A percentile compares a stretch with the other conserved stretches of the same genome.
These are phyloP conservation scores for Aphelinus atriplicis DNA, from an alignment of 1,140 invertebrate genomes.

Conservation along the genomic window DNA sequence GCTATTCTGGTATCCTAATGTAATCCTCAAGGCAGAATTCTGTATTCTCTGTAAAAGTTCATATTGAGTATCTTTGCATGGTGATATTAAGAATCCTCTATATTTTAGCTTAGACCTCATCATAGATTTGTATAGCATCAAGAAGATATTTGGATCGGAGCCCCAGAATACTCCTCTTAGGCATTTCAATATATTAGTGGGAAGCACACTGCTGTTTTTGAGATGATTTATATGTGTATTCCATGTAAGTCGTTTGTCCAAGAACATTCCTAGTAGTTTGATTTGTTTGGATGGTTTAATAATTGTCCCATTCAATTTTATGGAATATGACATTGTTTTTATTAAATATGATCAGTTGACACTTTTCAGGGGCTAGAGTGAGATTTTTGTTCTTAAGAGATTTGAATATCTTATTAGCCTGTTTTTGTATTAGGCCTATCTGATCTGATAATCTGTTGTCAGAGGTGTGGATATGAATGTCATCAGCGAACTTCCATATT, in stretches of 20 bases:
- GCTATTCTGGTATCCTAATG: constrained; percentile 30
- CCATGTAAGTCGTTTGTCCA: constrained; percentile 19
- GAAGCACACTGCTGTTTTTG: neutral
- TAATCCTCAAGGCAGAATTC: constrained; percentile 12
- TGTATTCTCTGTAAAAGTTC: constrained; percentile 12
- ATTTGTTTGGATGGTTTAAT: neutral
- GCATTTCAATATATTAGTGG: constrained; percentile 1
- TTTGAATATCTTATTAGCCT: too few relatives aligned
- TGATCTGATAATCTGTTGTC: neutral
- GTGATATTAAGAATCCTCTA: constrained; percentile 18
- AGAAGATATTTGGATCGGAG: constrained; percentile 1
- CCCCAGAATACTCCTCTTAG: constrained; percentile 33
- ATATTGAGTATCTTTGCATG: neutral
- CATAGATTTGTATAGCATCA: constrained; percentile 20
- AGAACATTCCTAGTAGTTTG: constrained; percentile 26
- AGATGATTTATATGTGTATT: constrained; percentile 17
- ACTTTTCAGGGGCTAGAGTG: constrained; percentile 14
- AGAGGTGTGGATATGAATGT: constrained; percentile 12
- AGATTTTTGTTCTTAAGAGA: constrained; percentile 7
- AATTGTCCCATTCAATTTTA: constrained; percentile 1
- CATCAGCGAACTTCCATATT: constrained; percentile 32
- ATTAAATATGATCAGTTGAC: constrained; percentile 24
- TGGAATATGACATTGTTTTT: constrained; percentile 1
- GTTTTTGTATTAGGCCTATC: neutral
- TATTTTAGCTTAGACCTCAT: constrained; percentile 29